A percentile compares a stretch with the other conserved stretches of the same genome.
These are phyloP conservation scores for Lasioglossum leucozonium DNA, from an alignment of 2,888 invertebrate species.

Conservation along the genomic window DNA sequence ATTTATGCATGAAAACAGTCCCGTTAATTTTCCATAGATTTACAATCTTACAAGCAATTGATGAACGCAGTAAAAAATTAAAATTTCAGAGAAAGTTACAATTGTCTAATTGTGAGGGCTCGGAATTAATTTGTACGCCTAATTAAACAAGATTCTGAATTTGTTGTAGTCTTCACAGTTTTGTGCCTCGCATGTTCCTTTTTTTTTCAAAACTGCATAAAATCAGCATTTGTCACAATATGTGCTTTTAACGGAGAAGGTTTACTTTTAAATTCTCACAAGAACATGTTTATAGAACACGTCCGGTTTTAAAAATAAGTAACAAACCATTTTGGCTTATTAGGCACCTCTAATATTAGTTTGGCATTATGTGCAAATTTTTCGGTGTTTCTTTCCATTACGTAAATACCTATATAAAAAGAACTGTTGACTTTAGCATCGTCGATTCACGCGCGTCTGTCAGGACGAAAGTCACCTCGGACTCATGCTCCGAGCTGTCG, in stretches of 20 bases:
- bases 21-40: not conserved
- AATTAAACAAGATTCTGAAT: too few relatives aligned
- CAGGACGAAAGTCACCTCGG: not conserved
- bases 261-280: not conserved
- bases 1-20: not conserved
- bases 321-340: not conserved
- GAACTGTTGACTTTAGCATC: not conserved
- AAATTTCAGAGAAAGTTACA: not conserved
- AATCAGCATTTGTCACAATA: not conserved
- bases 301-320: not conserved
- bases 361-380: not conserved
- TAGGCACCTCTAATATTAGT: not conserved
- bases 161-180: not conserved
- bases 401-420: not conserved
- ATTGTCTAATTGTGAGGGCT: not conserved
- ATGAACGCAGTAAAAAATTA: not conserved
- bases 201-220: not conserved
- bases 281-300: not conserved
- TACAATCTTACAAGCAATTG: not conserved
- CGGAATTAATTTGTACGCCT: not conserved
- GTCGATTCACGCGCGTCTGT: not conserved
- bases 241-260: not conserved
- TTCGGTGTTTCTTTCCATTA: not conserved
- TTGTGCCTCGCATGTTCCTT: not conserved
- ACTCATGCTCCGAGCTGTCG: not conserved